Percentiles rank a stretch among this genome's conserved stretches.
Evolutionary conservation across 2,113 vertebrate genomes (phyloP).

Genomic region (Syngnathus typhle): DNA sequence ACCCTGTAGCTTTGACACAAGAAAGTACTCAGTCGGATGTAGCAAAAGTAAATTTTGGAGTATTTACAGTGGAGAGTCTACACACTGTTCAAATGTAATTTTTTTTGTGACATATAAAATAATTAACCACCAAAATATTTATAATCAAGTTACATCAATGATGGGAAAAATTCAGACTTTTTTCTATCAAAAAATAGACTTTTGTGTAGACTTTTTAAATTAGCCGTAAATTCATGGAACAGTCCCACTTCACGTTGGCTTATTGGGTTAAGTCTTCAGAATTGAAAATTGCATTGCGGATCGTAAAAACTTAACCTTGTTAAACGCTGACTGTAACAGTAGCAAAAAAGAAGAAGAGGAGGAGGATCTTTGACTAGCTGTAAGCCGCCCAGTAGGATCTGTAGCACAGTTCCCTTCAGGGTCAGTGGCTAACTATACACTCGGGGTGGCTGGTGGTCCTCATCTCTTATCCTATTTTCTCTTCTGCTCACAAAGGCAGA

Average conservation of each 20-base stretch:
- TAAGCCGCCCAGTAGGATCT: constrained; percentile 21
- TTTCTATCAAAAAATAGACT: too few species aligned
- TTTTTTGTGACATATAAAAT: not conserved
- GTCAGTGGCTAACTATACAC: constrained; percentile 42
- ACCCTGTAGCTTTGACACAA: constrained; percentile 30
- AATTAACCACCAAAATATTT: not conserved
- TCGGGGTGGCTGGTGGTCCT: constrained; percentile 42
- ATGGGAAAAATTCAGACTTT: too few species aligned
- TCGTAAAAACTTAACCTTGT: constrained; percentile 13
- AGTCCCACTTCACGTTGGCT: not conserved
- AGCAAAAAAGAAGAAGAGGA: constrained; percentile 9
- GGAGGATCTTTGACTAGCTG: constrained; percentile 27
- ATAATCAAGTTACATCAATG: too few species aligned
- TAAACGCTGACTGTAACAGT: constrained; percentile 19
- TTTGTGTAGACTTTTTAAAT: not conserved
- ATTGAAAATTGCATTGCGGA: constrained; percentile 11
- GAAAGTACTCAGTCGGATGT: constrained; percentile 27
- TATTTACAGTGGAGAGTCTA: not conserved
- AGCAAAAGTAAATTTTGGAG: not conserved
- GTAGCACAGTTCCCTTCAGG: constrained; percentile 35
- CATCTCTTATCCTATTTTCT: constrained; percentile 35
- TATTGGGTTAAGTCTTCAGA: too few species aligned
- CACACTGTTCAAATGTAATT: not conserved
- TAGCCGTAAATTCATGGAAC: not conserved
- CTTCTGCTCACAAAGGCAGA: constrained; percentile 45